Evolutionary conservation across 1,140 invertebrate species (phyloP), one percentile per base, ranked within the genome.

Genomic region (Drosophila melanica): DNA sequence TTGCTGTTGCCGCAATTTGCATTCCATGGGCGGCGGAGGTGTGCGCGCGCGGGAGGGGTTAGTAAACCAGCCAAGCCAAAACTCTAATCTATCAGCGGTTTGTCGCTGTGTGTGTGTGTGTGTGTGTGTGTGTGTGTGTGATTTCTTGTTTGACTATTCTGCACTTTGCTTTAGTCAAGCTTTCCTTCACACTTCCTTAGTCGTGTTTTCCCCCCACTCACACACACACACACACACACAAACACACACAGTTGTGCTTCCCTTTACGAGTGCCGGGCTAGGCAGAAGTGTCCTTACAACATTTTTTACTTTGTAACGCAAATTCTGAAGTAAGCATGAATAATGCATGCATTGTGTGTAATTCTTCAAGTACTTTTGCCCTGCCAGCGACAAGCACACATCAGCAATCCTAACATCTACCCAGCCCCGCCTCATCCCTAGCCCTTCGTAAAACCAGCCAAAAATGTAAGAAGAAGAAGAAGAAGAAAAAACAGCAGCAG

Each of bases 291-390:
- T 89, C 84, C 82, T 87, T 87, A 89, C 84, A 79, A 76, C 79
- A 87, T 76, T 73, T 86, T 87, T 87, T 87, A 89, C 82, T 87
- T 87, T 87, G 82, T 87, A 87, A 87, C 84, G 82, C 82, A 87
- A 87, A 87, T 87, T 87, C 84, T 87, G 84, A 87, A 87, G 82
- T 87, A 87, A 87, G 82, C 84, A 87, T 87, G 84, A 87, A 87
- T 89, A 89, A 87, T 87, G 82, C 81, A 86, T 86, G 79, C 81
- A 87, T 87, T 87, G 81, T 86, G 75, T 87, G 81, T 86, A 86
- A 86, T 86, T 86, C 79, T 81, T 86, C 82, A 86, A 86, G 81
- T 86, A 86, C 81, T 86, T 58, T 86, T 87, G 75, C 70, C 70
- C 30, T 73, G 70, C 81, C 81, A 81, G 63, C 81, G 82, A 86